phyloP scores from a whole-genome alignment of 2,797 vertebrate species.

The Muscicapa striata region DNA sequence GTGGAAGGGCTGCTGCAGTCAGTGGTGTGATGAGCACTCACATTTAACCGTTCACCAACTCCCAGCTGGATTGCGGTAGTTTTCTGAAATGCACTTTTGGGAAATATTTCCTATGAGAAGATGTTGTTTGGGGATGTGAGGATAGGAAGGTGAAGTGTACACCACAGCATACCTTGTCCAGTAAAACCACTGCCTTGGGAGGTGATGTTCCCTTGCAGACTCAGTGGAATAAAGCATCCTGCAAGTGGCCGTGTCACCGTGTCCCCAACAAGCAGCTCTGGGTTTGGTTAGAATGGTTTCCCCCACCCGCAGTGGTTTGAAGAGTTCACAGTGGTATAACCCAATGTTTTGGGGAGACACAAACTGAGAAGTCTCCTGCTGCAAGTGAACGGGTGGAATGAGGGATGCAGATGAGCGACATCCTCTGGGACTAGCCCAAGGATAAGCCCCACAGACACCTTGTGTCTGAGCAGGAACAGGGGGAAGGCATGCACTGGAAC shows the following conservation, averaged over 20 bases:
- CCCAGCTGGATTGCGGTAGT: neutral
- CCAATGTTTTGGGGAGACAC: constrained; percentile 29
- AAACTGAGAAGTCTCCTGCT: constrained; percentile 27
- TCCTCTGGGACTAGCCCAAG: constrained; percentile 5
- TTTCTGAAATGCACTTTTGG: constrained; percentile 59
- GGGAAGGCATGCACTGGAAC: constrained; percentile 51
- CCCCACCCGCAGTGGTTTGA: constrained; percentile 68
- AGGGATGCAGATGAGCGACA: constrained; percentile 14
- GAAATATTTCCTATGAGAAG: constrained; percentile 57
- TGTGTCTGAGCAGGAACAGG: neutral
- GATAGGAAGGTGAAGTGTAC: constrained; percentile 16
- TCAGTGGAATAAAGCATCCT: constrained; percentile 45
- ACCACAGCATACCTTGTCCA: constrained; percentile 29
- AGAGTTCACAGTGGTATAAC: constrained; percentile 80
- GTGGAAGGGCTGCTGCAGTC: constrained; percentile 24
- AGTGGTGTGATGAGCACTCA: constrained; percentile 18
- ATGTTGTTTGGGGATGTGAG: neutral
- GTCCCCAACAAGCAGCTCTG: constrained; percentile 10
- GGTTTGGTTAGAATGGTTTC: neutral
- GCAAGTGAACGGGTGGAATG: constrained; percentile 8
- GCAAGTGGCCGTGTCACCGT: neutral
- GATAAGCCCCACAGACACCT: constrained; percentile 8
- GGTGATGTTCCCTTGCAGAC: constrained; percentile 28
- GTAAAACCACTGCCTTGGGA: neutral
- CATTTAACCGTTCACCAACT: constrained; percentile 16